A percentile compares a stretch with the other conserved stretches of the same genome.
phyloP scores from a whole-genome alignment of 1,140 invertebrate species.

The Macrosteles quadrilineatus region DNA sequence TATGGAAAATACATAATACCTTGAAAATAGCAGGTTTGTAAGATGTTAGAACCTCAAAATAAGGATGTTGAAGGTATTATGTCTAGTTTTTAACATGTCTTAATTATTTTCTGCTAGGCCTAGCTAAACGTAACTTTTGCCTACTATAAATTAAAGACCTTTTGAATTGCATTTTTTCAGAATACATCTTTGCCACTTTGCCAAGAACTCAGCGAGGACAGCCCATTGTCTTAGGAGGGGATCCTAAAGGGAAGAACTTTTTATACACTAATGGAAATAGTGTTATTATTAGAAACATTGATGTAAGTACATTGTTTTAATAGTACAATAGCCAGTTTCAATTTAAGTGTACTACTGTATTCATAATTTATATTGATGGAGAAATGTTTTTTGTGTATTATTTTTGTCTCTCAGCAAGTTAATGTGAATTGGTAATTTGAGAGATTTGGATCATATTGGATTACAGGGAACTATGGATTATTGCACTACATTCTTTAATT shows the following conservation, averaged over 20 bases:
- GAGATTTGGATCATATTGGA: too few relatives aligned
- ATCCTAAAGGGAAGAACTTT: conserved; percentile 97
- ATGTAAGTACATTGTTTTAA: conserved; percentile 59
- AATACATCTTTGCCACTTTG: conserved; percentile 87
- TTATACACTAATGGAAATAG: conserved; percentile 97
- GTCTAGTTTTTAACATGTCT: not conserved
- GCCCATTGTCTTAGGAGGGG: conserved; percentile 89
- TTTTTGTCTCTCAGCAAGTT: too few relatives aligned
- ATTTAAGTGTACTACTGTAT: too few relatives aligned
- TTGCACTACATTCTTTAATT: too few relatives aligned
- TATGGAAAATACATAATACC: not conserved
- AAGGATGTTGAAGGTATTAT: not conserved
- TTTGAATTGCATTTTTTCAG: conserved; percentile 56
- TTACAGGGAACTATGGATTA: too few relatives aligned
- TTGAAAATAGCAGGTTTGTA: not conserved
- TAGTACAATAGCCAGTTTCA: too few relatives aligned
- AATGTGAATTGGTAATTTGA: too few relatives aligned
- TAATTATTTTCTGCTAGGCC: not conserved
- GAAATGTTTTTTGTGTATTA: too few relatives aligned
- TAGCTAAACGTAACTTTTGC: not conserved
- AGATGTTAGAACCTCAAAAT: not conserved
- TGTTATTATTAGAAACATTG: conserved; percentile 96
- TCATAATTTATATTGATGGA: too few relatives aligned
- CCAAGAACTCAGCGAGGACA: conserved; percentile 91
- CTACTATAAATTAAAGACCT: not conserved